phyloP scores from a whole-genome alignment of 2,113 vertebrate genomes.

The Poicephalus meyeri region DNA sequence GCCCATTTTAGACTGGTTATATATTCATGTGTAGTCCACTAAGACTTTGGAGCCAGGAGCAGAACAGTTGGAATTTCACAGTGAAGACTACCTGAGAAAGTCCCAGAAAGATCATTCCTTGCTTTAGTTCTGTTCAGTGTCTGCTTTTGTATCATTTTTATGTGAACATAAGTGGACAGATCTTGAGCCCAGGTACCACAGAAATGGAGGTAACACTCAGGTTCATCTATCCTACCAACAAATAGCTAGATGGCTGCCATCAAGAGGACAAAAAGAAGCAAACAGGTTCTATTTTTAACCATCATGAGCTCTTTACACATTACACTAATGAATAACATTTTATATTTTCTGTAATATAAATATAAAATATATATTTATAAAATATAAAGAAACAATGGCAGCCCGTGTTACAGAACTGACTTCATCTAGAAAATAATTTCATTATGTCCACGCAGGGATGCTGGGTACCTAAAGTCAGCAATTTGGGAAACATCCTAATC shows the following conservation, averaged over 20 bases:
- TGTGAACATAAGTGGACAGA: not conserved
- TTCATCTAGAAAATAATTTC: not conserved
- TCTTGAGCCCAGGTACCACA: not conserved
- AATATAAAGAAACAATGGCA: not conserved
- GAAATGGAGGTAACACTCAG: not conserved
- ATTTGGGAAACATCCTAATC: not conserved
- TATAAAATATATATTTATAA: too few species aligned
- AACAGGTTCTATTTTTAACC: not conserved
- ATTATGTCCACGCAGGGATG: not conserved
- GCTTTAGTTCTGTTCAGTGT: not conserved
- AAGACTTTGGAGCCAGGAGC: not conserved
- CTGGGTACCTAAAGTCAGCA: not conserved
- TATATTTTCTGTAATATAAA: not conserved
- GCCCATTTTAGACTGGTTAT: not conserved
- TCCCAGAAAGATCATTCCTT: not conserved
- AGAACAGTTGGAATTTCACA: not conserved
- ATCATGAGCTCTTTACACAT: not conserved
- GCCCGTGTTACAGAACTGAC: not conserved
- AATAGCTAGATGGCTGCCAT: not conserved
- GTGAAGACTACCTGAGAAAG: not conserved
- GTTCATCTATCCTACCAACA: accelerated
- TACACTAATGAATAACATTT: not conserved
- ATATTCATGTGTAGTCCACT: not conserved
- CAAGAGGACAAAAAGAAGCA: not conserved
- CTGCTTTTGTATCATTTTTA: not conserved